phyloP scores from a whole-genome alignment of 2,888 invertebrate genomes.

The Pammene aurita region DNA sequence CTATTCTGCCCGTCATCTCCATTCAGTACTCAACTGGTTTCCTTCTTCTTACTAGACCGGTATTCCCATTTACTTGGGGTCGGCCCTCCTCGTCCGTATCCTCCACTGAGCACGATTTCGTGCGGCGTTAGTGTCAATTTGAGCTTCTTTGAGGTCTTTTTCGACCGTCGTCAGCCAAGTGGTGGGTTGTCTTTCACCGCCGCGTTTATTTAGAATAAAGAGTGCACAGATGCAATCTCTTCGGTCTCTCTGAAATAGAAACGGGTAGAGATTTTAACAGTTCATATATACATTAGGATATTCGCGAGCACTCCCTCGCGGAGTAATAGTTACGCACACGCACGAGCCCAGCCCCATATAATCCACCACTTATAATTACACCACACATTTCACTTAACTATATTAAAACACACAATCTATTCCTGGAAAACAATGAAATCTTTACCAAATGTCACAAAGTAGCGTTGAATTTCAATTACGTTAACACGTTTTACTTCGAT shows the following conservation, averaged over 20 bases:
- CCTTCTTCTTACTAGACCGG: too few species aligned
- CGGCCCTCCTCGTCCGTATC: too few species aligned
- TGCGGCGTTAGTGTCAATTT: too few species aligned
- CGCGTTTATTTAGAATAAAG: too few species aligned
- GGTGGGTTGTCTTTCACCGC: too few species aligned
- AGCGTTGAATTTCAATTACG: slow-evolving; percentile 25
- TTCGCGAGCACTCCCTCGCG: slow-evolving; percentile 58
- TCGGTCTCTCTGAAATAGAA: not conserved
- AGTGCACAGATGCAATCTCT: not conserved
- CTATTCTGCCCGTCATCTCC: too few species aligned
- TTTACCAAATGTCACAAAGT: slow-evolving; percentile 44
- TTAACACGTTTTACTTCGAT: slow-evolving; percentile 17
- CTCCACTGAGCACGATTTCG: too few species aligned
- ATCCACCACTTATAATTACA: slow-evolving; percentile 61
- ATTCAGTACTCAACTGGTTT: too few species aligned
- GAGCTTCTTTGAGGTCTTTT: too few species aligned
- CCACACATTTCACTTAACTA: slow-evolving; percentile 58
- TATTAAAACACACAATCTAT: slow-evolving; percentile 69
- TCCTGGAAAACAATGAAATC: slow-evolving; percentile 61
- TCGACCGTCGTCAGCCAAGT: too few species aligned
- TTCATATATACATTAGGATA: slow-evolving; percentile 46
- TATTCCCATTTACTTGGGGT: too few species aligned
- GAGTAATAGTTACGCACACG: slow-evolving; percentile 56
- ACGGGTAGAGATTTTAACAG: slow-evolving; percentile 22
- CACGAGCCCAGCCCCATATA: slow-evolving; percentile 48